Conservation (phyloP, 2,888 invertebrate genomes). For the Zeuzera pyrina region DNA sequence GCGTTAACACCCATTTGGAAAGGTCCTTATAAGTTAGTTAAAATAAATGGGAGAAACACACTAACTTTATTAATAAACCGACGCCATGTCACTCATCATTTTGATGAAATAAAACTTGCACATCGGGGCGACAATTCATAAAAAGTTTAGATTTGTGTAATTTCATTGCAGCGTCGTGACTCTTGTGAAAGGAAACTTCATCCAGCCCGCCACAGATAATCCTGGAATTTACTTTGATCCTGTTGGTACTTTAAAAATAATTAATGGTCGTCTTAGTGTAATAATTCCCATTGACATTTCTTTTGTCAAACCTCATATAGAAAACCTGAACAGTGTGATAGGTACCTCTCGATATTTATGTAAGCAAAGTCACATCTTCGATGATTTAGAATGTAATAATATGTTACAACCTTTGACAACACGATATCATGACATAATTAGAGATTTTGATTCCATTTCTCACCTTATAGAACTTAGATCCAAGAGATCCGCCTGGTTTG, state of each 20-base stretch:
- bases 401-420: background rate
- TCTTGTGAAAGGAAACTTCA: background rate
- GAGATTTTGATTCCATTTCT: background rate
- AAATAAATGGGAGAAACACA: background rate
- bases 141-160: background rate
- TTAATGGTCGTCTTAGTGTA: background rate
- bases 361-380: background rate
- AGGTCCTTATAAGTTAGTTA: constrained; percentile 1
- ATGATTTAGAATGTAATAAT: background rate
- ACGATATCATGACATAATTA: background rate
- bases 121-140: no score
- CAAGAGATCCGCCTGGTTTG: background rate
- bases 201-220: background rate
- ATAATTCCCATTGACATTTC: constrained; percentile 1
- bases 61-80: constrained; percentile 1
- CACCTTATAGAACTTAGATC: background rate
- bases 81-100: constrained; percentile 1
- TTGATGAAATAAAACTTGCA: constrained; percentile 1
- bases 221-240: constrained; percentile 1
- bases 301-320: background rate
- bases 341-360: background rate
- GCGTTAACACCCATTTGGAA: constrained; percentile 1
- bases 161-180: background rate
- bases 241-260: background rate
- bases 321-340: background rate